Evolutionary conservation across 2,113 vertebrate species (phyloP).

Genomic region (Peromyscus californicus): DNA sequence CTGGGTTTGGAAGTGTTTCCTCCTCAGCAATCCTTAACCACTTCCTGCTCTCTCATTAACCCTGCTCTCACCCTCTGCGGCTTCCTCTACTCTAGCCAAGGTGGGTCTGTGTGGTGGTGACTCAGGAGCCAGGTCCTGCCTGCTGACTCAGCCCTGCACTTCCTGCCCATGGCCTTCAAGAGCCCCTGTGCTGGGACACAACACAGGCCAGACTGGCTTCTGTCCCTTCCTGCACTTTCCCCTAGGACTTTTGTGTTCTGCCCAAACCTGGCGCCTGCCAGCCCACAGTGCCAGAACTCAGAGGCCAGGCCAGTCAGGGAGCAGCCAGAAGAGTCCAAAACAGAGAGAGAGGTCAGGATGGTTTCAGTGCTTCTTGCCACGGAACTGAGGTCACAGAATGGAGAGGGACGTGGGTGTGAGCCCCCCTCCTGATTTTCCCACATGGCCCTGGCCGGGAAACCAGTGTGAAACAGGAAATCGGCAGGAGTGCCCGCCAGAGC

Average conservation of each 20-base stretch:
- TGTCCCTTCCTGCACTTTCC: slow-evolving; percentile 77
- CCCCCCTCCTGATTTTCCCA: background rate
- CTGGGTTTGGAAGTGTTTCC: background rate
- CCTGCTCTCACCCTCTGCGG: background rate
- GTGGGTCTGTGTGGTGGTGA: slow-evolving; percentile 45
- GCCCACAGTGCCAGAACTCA: slow-evolving; percentile 12
- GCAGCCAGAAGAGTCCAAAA: background rate
- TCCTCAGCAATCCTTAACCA: fast-evolving
- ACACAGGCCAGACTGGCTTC: slow-evolving; percentile 15
- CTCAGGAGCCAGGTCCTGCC: slow-evolving; percentile 21
- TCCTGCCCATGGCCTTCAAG: slow-evolving; percentile 68
- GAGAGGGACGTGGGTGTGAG: background rate
- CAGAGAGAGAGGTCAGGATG: background rate
- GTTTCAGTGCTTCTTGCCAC: background rate
- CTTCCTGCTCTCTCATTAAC: background rate
- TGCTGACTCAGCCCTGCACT: slow-evolving; percentile 67
- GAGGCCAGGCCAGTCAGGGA: background rate
- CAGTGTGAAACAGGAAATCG: background rate
- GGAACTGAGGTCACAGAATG: background rate
- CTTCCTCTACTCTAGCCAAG: background rate
- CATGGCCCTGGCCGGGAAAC: background rate
- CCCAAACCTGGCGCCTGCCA: background rate
- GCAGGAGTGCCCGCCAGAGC: fast-evolving
- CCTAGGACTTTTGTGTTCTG: slow-evolving; percentile 65
- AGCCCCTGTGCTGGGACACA: slow-evolving; percentile 6